phyloP scores from a whole-genome alignment of 1,140 invertebrate genomes.

The Drosophila virilis region DNA sequence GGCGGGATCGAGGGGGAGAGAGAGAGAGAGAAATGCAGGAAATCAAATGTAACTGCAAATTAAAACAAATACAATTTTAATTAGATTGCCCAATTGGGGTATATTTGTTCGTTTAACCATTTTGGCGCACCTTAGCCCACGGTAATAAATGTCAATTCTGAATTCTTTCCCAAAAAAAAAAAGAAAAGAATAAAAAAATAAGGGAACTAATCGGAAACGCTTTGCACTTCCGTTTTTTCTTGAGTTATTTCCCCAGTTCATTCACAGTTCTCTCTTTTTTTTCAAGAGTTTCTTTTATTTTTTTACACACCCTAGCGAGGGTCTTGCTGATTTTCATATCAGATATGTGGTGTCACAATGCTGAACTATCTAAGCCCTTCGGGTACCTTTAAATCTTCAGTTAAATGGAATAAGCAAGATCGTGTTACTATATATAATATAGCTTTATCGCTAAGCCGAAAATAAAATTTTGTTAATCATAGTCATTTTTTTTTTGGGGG shows the following conservation, averaged over 20 bases:
- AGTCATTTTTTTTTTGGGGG: too few relatives aligned
- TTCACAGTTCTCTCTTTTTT: slow-evolving; percentile 13
- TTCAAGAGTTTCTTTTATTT: background rate
- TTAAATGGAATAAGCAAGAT: too few relatives aligned
- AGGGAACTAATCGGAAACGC: slow-evolving; percentile 40
- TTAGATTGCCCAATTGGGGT: too few relatives aligned
- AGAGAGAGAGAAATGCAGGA: too few relatives aligned
- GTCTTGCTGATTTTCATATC: background rate
- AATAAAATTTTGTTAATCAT: too few relatives aligned
- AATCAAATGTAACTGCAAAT: background rate
- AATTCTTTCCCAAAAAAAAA: slow-evolving; percentile 25
- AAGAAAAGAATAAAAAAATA: slow-evolving; percentile 1
- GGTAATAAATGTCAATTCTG: slow-evolving; percentile 24
- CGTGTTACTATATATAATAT: too few relatives aligned
- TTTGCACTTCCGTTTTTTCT: slow-evolving; percentile 61
- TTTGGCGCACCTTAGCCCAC: slow-evolving; percentile 7
- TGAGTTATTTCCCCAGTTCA: slow-evolving; percentile 14
- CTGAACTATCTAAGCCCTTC: too few relatives aligned
- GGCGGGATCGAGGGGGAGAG: too few relatives aligned
- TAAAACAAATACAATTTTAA: background rate
- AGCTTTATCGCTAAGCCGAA: too few relatives aligned
- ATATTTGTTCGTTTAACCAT: background rate
- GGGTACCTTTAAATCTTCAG: too few relatives aligned
- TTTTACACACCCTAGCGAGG: background rate
- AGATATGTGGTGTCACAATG: too few relatives aligned